Evolutionary conservation across 2,113 vertebrate genomes (phyloP).

Genomic region (Semicossyphus pulcher): DNA sequence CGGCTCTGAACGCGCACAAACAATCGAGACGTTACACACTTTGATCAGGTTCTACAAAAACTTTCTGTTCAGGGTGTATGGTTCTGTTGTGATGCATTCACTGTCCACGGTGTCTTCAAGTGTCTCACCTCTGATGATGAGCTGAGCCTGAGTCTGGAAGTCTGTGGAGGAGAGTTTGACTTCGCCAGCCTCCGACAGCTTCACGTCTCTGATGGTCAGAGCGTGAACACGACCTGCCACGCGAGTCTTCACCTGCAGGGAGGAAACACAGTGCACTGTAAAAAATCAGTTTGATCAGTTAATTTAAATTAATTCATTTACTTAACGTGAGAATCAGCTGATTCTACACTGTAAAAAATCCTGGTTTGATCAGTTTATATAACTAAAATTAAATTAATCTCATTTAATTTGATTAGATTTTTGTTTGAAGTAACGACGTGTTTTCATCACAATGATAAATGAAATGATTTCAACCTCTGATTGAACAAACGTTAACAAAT

Average conservation of each 20-base stretch:
- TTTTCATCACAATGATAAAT: no score
- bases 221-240: slow-evolving; percentile 90
- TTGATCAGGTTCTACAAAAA: background rate
- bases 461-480: no score
- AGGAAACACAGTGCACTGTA: background rate
- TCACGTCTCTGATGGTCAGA: slow-evolving; percentile 91
- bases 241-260: slow-evolving; percentile 89
- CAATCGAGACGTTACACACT: background rate
- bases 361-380: no score
- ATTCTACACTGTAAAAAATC: no score
- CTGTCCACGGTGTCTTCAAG: fast-evolving
- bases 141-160: slow-evolving; percentile 92
- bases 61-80: no score
- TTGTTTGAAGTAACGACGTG: no score
- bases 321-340: no score
- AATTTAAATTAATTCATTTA: no score
- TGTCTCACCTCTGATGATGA: slow-evolving; percentile 90
- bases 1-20: slow-evolving; percentile 84
- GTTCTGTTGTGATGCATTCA: background rate
- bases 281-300: background rate
- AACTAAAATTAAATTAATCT: no score
- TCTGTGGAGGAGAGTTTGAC: slow-evolving; percentile 92
- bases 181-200: slow-evolving; percentile 91
- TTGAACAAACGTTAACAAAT: no score
- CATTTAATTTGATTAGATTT: background rate